phyloP scores from a whole-genome alignment of 1,140 invertebrate species.

The Drosophila sulfurigaster region DNA sequence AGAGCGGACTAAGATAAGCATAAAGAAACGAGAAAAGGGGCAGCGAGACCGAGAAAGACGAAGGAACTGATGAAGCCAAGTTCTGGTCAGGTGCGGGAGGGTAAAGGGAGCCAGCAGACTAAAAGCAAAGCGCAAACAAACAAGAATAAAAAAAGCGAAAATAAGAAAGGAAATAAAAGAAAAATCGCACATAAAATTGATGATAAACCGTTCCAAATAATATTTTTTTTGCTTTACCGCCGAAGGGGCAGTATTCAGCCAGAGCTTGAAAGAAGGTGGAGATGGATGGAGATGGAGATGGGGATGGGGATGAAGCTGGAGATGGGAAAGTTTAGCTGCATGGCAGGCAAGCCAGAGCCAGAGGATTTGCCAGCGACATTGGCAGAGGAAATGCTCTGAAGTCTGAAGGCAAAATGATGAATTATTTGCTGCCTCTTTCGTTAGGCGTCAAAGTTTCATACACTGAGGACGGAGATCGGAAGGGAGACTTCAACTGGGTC shows the following conservation, averaged over 20 bases:
- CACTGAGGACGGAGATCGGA: background rate
- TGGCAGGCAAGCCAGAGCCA: conserved; percentile 29
- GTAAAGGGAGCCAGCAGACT: conserved; percentile 3
- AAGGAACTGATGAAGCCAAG: conserved; percentile 8
- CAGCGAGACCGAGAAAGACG: background rate
- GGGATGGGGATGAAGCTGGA: background rate
- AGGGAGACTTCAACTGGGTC: background rate
- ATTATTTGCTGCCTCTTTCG: conserved; percentile 82
- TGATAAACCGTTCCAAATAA: conserved; percentile 84
- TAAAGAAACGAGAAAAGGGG: conserved; percentile 1
- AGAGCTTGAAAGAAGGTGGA: background rate
- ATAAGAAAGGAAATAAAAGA: conserved; percentile 47
- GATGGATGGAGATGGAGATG: background rate
- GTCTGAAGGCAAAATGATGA: conserved; percentile 80
- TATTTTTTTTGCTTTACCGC: conserved; percentile 54
- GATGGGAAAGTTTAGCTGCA: conserved; percentile 34
- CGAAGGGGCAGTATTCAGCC: conserved; percentile 19
- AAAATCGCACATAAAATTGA: conserved; percentile 81
- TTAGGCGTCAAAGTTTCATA: conserved; percentile 77
- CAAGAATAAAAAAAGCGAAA: conserved; percentile 24
- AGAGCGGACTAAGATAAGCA: conserved; percentile 44
- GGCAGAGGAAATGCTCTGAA: conserved; percentile 69
- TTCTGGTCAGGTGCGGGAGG: conserved; percentile 33
- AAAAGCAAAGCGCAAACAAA: conserved; percentile 60
- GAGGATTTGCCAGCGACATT: conserved; percentile 53